phyloP scores from a whole-genome alignment of 2,113 vertebrate species.

The Phalacrocorax aristotelis region DNA sequence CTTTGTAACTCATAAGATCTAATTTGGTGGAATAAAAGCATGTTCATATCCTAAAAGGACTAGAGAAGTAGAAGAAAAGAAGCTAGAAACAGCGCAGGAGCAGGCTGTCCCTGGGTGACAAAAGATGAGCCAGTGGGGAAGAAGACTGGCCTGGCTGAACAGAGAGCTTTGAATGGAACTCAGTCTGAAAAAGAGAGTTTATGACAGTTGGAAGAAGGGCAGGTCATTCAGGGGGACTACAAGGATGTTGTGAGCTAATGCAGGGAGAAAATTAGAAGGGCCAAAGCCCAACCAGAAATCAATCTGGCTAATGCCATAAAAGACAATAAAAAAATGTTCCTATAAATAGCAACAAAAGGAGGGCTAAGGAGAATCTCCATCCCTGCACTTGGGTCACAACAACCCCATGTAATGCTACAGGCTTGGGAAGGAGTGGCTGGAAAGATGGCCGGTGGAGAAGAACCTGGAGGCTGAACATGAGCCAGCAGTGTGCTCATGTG shows the following conservation, averaged over 20 bases:
- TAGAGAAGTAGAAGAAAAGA: background rate
- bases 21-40: background rate
- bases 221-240: background rate
- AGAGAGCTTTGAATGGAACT: background rate
- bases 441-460: too few relatives aligned
- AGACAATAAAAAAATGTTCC: background rate
- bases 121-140: fast-evolving
- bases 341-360: background rate
- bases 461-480: too few relatives aligned
- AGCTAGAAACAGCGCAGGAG: background rate
- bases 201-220: background rate
- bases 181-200: background rate
- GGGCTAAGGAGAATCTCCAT: background rate
- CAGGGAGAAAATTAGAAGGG: background rate
- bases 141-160: too few relatives aligned
- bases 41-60: background rate
- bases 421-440: too few relatives aligned
- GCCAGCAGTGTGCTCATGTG: too few relatives aligned
- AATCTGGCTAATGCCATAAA: background rate
- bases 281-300: background rate
- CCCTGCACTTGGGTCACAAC: too few relatives aligned
- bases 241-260: background rate
- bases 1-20: background rate
- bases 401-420: too few relatives aligned
- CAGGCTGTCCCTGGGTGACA: fast-evolving